Percentiles rank a stretch among this genome's conserved stretches.
These are phyloP conservation scores for Danio kyathit DNA, from an alignment of 2,797 vertebrate species.

Conservation along the genomic window DNA sequence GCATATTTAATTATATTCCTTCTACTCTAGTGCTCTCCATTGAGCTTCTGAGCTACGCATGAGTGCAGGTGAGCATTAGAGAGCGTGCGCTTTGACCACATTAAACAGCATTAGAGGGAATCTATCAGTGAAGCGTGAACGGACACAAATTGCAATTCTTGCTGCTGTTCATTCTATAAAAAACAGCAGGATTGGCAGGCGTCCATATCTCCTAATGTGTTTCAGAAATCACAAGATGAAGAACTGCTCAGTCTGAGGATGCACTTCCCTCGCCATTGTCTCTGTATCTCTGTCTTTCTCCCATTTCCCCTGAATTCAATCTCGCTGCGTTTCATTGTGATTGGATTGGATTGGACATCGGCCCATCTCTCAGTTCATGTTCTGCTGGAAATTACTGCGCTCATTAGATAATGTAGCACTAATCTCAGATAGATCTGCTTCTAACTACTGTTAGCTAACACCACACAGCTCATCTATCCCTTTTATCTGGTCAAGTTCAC, in stretches of 20 bases:
- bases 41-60: constrained; percentile 45
- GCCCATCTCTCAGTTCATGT: constrained; percentile 1
- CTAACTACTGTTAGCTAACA: not conserved
- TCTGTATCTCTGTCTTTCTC: constrained; percentile 10
- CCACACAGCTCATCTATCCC: not conserved
- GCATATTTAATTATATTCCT: constrained; percentile 52
- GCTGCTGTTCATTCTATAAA: constrained; percentile 20
- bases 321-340: constrained; percentile 17
- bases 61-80: constrained; percentile 33
- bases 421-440: not conserved
- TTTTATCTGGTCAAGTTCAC: not conserved
- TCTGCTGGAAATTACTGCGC: not conserved
- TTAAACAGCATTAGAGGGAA: constrained; percentile 49
- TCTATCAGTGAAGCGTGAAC: constrained; percentile 23
- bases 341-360: not conserved
- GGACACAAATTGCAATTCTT: constrained; percentile 29
- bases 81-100: constrained; percentile 26
- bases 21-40: constrained; percentile 28
- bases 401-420: not conserved
- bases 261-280: constrained; percentile 35
- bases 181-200: constrained; percentile 24
- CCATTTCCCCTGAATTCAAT: constrained; percentile 31
- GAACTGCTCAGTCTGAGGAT: constrained; percentile 25
- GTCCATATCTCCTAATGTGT: not conserved
- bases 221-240: constrained; percentile 10